Evolutionary conservation across 1,140 invertebrate genomes (phyloP).

Genomic region (Aphis gossypii): DNA sequence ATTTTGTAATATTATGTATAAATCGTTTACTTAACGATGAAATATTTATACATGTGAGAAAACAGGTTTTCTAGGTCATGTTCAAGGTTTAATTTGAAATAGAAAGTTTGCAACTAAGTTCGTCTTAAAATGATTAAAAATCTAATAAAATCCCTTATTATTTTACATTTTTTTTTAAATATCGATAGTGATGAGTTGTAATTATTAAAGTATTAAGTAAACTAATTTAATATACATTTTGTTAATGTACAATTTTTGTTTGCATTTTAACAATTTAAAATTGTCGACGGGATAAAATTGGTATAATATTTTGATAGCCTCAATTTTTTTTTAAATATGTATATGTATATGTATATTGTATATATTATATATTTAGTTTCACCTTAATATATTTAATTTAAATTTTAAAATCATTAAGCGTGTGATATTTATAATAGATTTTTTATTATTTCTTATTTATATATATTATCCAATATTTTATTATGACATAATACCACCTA

Average conservation of each 20-base stretch:
- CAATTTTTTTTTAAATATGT: neutral
- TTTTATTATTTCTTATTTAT: neutral
- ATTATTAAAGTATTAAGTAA: neutral
- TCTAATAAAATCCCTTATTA: neutral
- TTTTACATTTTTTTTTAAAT: neutral
- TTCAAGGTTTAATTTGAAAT: constrained; percentile 32
- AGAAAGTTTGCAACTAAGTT: constrained; percentile 23
- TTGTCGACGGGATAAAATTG: neutral
- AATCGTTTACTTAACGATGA: constrained; percentile 19
- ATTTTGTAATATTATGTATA: constrained; percentile 29
- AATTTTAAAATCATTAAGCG: neutral
- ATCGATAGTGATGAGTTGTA: neutral
- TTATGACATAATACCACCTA: neutral
- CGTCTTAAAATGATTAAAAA: neutral
- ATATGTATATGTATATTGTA: neutral
- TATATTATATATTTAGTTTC: neutral
- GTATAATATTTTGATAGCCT: neutral
- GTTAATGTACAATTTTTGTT: neutral
- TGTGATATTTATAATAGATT: neutral
- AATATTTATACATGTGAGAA: neutral
- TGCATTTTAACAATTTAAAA: neutral
- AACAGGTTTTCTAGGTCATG: constrained; percentile 44
- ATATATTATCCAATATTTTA: neutral
- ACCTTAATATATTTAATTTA: neutral
- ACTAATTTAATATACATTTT: neutral